phyloP scores from a whole-genome alignment of 2,113 vertebrate species.

The Daphoenositta chrysoptera region DNA sequence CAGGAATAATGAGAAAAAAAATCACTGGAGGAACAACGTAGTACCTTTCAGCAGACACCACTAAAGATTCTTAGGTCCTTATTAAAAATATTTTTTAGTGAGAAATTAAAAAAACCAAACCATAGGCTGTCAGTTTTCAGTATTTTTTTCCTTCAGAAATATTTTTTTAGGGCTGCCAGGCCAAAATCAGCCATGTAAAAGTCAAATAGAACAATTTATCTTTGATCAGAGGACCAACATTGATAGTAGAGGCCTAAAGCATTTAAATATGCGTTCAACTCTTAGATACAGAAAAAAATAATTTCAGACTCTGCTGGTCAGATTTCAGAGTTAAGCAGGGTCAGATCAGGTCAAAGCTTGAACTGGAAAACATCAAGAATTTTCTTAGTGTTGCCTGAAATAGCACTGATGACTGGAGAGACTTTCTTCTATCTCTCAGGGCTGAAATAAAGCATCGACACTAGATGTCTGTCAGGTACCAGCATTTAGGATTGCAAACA shows the following conservation, averaged over 20 bases:
- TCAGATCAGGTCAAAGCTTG: constrained; percentile 22
- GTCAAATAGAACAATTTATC: background rate
- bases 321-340: constrained; percentile 21
- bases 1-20: background rate
- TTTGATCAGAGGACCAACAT: background rate
- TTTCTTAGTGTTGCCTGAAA: background rate
- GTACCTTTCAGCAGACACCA: background rate
- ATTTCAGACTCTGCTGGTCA: background rate
- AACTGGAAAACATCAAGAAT: background rate
- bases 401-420: background rate
- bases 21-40: background rate
- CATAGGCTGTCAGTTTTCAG: background rate
- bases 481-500: background rate
- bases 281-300: background rate
- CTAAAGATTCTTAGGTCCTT: background rate
- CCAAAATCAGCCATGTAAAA: background rate
- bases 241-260: background rate
- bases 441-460: background rate
- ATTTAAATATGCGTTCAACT: background rate
- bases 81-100: background rate
- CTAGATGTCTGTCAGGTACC: background rate
- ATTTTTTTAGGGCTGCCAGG: background rate
- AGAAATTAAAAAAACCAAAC: background rate
- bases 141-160: background rate
- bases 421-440: background rate